A percentile compares a stretch with the other conserved stretches of the same genome.
These are phyloP conservation scores for Vanessa atalanta DNA, from an alignment of 1,140 invertebrate genomes.

Conservation along the genomic window DNA sequence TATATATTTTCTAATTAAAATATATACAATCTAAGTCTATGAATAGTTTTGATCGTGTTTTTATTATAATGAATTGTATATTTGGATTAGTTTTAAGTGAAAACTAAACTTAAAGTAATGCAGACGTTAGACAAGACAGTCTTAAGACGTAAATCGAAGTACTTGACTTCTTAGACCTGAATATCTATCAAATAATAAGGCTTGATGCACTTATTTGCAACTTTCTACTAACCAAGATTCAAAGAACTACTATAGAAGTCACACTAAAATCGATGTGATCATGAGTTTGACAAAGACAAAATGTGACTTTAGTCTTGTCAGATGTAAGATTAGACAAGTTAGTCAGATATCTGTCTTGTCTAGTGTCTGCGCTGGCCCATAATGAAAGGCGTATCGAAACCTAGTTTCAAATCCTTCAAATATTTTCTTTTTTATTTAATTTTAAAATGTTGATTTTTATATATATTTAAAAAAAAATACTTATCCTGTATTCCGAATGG, in stretches of 20 bases:
- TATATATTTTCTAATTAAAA: slow-evolving; percentile 57
- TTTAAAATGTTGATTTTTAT: slow-evolving; percentile 42
- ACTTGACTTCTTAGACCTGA: too few species aligned
- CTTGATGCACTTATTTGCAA: too few species aligned
- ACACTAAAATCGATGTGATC: too few species aligned
- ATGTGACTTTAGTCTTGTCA: neutral
- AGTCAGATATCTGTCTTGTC: slow-evolving; percentile 23
- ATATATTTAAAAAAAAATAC: slow-evolving; percentile 32
- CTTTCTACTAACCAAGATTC: too few species aligned
- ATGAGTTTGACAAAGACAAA: neutral
- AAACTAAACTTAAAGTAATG: slow-evolving; percentile 9
- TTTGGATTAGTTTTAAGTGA: slow-evolving; percentile 39
- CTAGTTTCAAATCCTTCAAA: slow-evolving; percentile 45
- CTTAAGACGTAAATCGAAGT: neutral
- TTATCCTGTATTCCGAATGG: slow-evolving; percentile 66
- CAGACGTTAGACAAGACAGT: slow-evolving; percentile 18
- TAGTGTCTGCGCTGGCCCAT: slow-evolving; percentile 28
- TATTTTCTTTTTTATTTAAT: slow-evolving; percentile 38
- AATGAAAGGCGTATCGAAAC: slow-evolving; percentile 50
- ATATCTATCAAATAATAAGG: too few species aligned
- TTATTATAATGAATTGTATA: slow-evolving; percentile 46
- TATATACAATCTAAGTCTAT: slow-evolving; percentile 37
- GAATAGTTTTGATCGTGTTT: slow-evolving; percentile 52
- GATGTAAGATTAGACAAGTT: neutral
- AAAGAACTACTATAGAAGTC: too few species aligned